Conservation (phyloP, 2,888 invertebrate species). For the Drosophila affinis region DNA sequence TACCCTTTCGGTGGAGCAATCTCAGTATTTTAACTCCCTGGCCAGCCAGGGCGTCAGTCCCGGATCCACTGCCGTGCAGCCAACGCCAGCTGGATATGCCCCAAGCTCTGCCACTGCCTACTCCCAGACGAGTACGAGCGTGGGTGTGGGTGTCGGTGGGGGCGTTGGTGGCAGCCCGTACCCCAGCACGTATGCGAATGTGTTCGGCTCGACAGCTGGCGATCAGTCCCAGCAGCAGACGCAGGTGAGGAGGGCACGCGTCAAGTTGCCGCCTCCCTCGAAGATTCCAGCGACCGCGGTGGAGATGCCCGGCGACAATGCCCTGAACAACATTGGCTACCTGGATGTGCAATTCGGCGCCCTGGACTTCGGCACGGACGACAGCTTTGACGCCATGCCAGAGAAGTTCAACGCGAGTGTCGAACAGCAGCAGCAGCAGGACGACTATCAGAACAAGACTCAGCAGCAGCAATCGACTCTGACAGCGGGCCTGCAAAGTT, state of each 20-base stretch:
- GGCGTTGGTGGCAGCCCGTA: constrained; percentile 74
- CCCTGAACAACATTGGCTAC: constrained; percentile 88
- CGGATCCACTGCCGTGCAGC: constrained; percentile 54
- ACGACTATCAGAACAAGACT: constrained; percentile 82
- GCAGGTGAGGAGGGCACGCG: constrained; percentile 86
- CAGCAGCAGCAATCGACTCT: constrained; percentile 77
- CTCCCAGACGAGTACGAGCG: constrained; percentile 41
- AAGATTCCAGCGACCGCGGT: constrained; percentile 97
- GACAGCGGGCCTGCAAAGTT: constrained; percentile 80
- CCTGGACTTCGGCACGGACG: constrained; percentile 88
- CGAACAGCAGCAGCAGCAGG: constrained; percentile 78
- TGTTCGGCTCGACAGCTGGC: constrained; percentile 73
- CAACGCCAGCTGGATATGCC: constrained; percentile 53
- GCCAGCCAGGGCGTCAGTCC: constrained; percentile 80
- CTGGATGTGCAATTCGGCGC: constrained; percentile 98
- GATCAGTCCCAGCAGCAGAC: constrained; percentile 80
- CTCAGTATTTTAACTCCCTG: constrained; percentile 86
- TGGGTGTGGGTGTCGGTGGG: constrained; percentile 18
- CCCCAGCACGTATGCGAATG: constrained; percentile 82
- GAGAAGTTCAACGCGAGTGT: constrained; percentile 83
- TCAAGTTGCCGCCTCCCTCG: constrained; percentile 92
- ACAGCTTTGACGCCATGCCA: constrained; percentile 82
- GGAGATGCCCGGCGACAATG: constrained; percentile 96
- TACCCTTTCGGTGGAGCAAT: constrained; percentile 86
- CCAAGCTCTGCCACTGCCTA: constrained; percentile 51